A percentile compares a stretch with the other conserved stretches of the same genome.
Evolutionary conservation across 92 coral and sea anemone species (phyloP).

Genomic region (Epizoanthus stellaris): DNA sequence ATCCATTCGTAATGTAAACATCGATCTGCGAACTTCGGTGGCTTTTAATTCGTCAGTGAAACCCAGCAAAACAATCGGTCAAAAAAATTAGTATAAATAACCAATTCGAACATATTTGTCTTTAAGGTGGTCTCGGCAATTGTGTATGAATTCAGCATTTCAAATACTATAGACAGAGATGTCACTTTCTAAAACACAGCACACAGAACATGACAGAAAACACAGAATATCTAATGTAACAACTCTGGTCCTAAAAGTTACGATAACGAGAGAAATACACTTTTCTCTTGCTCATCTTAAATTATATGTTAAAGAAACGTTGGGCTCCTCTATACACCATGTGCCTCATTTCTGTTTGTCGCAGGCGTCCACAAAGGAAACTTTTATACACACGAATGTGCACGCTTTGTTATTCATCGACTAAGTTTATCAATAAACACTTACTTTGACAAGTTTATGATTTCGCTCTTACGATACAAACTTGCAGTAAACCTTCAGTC

Average conservation of each 20-base stretch:
- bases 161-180: no score
- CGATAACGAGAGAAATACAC: background rate
- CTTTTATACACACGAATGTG: background rate
- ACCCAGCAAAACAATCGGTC: no score
- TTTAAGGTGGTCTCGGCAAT: no score
- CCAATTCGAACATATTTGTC: no score
- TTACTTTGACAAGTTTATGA: background rate
- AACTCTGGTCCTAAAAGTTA: background rate
- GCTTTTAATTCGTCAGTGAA: no score
- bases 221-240: background rate
- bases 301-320: background rate
- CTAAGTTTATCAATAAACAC: background rate
- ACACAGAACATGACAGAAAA: no score
- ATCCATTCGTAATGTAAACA: no score
- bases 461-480: background rate
- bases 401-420: background rate
- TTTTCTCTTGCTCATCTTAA: background rate
- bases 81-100: no score
- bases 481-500: background rate
- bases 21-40: no score
- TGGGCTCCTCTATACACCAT: no score
- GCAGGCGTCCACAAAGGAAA: background rate
- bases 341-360: background rate
- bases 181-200: no score
- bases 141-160: no score